Percentiles rank a stretch among this genome's conserved stretches.
Evolutionary conservation across 1,140 invertebrate genomes (phyloP).

Genomic region (Lasaia peninsularis): DNA sequence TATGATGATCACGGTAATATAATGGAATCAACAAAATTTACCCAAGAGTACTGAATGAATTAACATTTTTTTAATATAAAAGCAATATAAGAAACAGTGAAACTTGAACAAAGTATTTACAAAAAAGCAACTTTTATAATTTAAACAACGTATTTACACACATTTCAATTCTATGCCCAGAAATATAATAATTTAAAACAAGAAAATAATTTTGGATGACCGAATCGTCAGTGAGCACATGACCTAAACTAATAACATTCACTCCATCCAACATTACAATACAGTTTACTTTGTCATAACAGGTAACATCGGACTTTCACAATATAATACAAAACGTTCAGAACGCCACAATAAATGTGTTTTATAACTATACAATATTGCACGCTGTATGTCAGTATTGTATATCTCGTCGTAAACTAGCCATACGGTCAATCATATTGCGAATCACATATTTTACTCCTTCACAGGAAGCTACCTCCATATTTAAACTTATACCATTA

Average conservation of each 20-base stretch:
- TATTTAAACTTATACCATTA: conserved; percentile 40
- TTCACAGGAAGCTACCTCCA: conserved; percentile 55
- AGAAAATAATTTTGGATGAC: conserved; percentile 9
- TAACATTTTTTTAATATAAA: conserved; percentile 10
- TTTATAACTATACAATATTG: conserved; percentile 71
- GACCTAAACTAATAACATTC: conserved; percentile 21
- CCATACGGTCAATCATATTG: conserved; percentile 48
- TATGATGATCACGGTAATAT: conserved; percentile 10
- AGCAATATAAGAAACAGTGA: conserved; percentile 54
- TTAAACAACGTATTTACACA: conserved; percentile 73
- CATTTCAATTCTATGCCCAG: conserved; percentile 25
- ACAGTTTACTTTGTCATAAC: conserved; percentile 75
- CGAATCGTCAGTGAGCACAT: conserved; percentile 12
- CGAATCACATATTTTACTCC: conserved; percentile 50
- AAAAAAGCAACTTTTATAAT: conserved; percentile 71
- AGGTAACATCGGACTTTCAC: conserved; percentile 76
- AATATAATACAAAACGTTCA: conserved; percentile 76
- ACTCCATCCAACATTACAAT: conserved; percentile 53
- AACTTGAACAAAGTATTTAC: conserved; percentile 72
- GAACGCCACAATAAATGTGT: conserved; percentile 68
- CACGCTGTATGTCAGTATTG: conserved; percentile 64
- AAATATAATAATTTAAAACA: conserved; percentile 17
- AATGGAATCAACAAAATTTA: conserved; percentile 4
- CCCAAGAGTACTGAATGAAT: neutral
- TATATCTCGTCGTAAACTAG: conserved; percentile 53